A percentile compares a stretch with the other conserved stretches of the same genome.
Conservation (phyloP, 2,113 vertebrate genomes). For the Mastomys natalensis region DNA sequence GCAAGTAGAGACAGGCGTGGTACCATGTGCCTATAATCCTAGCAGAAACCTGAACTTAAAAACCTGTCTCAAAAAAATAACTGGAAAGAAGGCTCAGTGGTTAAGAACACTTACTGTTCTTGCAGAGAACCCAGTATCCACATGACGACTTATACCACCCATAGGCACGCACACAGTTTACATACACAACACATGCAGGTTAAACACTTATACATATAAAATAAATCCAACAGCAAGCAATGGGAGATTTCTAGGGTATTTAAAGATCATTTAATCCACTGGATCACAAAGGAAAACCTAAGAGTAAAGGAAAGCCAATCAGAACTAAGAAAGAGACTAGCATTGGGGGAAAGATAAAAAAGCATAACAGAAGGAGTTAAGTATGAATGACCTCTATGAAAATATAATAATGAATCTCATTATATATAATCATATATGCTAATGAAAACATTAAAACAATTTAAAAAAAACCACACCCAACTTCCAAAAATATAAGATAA, state of each 20-base stretch:
- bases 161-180: neutral
- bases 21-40: neutral
- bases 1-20: neutral
- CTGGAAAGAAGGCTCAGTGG: neutral
- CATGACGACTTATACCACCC: neutral
- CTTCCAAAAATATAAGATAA: neutral
- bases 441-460: neutral
- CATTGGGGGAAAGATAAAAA: neutral
- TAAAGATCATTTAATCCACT: slow-evolving; percentile 3
- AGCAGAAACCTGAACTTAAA: neutral
- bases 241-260: neutral
- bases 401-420: neutral
- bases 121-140: neutral
- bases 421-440: neutral
- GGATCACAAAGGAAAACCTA: neutral
- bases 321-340: neutral
- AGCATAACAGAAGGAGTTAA: neutral
- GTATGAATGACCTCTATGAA: neutral
- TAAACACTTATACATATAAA: neutral
- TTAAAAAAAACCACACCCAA: neutral
- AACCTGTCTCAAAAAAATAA: neutral
- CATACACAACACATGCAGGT: neutral
- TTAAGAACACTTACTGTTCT: neutral
- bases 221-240: neutral
- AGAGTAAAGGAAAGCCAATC: neutral